Evolutionary conservation across 2,797 vertebrate genomes (phyloP).

Genomic region (Rhabdomys pumilio): DNA sequence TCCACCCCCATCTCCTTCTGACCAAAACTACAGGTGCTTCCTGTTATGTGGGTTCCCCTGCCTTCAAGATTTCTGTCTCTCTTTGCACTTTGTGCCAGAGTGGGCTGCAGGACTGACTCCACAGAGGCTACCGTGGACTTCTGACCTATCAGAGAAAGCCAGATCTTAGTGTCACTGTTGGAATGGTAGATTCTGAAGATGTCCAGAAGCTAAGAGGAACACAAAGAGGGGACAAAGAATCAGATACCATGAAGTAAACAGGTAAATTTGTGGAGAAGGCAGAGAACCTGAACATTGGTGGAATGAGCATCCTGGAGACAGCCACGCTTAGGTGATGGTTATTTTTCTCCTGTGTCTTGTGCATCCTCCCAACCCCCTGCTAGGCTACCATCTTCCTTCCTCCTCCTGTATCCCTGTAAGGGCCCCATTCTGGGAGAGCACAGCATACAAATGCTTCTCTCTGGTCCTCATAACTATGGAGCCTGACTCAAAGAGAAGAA

Average conservation of each 20-base stretch:
- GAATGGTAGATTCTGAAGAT: background rate
- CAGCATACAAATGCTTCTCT: background rate
- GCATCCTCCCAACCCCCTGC: background rate
- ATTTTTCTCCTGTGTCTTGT: no score
- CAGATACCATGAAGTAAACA: background rate
- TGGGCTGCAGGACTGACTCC: background rate
- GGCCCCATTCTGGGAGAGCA: background rate
- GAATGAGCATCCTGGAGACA: background rate
- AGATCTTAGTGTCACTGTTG: background rate
- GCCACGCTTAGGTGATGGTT: background rate
- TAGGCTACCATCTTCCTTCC: background rate
- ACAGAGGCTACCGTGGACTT: background rate
- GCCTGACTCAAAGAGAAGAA: slow-evolving; percentile 42
- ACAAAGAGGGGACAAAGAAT: background rate
- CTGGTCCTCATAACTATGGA: background rate
- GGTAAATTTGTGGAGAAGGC: rapidly evolving
- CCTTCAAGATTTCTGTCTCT: background rate
- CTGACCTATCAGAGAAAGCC: background rate
- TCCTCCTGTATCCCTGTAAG: background rate
- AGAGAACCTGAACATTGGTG: background rate
- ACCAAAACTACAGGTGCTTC: background rate
- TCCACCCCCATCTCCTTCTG: background rate
- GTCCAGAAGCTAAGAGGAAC: background rate
- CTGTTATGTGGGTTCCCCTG: background rate
- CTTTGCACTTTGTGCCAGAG: background rate